These are phyloP conservation scores for Syndactyla subalaris DNA, from an alignment of 2,797 vertebrate genomes.

Conservation along the genomic window DNA sequence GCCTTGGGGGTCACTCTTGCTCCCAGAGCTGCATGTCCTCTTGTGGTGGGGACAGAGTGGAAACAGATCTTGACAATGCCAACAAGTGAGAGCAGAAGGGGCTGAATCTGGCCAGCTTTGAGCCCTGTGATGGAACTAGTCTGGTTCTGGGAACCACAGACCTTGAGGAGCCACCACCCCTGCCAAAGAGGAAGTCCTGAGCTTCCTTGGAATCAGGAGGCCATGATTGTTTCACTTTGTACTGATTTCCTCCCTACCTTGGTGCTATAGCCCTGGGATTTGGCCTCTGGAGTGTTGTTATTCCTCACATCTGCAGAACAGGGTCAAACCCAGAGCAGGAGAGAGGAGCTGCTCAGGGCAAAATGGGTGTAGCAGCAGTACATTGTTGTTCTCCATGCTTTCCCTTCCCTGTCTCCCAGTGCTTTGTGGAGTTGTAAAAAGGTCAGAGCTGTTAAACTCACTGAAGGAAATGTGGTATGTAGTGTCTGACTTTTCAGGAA, in stretches of 20 bases:
- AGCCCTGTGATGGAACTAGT: rapidly evolving
- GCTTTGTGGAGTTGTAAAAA: neutral
- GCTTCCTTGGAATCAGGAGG: neutral
- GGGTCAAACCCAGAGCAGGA: neutral
- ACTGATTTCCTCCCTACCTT: neutral
- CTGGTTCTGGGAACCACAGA: neutral
- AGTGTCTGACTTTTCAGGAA: neutral
- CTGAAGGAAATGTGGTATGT: neutral
- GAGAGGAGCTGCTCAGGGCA: rapidly evolving
- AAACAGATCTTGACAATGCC: neutral
- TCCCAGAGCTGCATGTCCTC: neutral
- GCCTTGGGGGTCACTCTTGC: rapidly evolving
- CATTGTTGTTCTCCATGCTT: neutral
- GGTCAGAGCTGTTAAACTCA: neutral
- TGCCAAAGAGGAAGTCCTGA: neutral
- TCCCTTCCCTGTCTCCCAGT: neutral
- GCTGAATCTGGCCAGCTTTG: neutral
- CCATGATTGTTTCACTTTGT: neutral
- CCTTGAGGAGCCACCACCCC: neutral
- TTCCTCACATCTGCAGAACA: neutral
- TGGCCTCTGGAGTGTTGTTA: neutral
- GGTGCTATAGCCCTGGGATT: neutral
- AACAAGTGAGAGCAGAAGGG: neutral
- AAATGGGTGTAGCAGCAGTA: neutral
- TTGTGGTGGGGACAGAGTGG: neutral